Evolutionary conservation across 2,888 invertebrate species (phyloP), one percentile per base, ranked within the genome.

Genomic region (Drosophila nr. perissopoda): DNA sequence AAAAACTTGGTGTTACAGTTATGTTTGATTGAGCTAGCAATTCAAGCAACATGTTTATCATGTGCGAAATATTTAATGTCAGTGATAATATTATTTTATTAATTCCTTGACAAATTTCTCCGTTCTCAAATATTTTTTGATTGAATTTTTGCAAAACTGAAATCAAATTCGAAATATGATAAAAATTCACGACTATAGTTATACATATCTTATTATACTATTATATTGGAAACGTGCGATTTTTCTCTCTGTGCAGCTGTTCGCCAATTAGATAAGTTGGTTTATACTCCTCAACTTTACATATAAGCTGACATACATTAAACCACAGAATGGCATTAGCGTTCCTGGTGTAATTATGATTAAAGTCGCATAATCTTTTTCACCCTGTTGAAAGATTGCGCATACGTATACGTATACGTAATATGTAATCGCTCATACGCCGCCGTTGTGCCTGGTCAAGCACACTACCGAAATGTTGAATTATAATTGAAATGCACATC

Each of bases 331-430:
- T 56, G 53, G 74, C 73, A 79, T 89, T 84, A 70, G 75, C 54
- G 45, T 33, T 54, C 54, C 79, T 67, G 76, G 75, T 60, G 70
- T 59, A 77, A 82, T 87, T 89, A 84, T 89, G 87, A 85, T 89
- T 79, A 87, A 79, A 79, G 79, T 73, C 76, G 59, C 70, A 83
- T 83, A 78, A 83, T 69, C 59, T 29, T 53, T 58, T 36, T 57
- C 48, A 59, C 52, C 4, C 25, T 18, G 16, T 25, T 10, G 25
- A 48, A 48, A 27, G 27, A 5, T 27, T 16, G 16, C 2, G 21
- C 10, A 16, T 25, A 25, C 34, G n/a, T 16, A 16, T 5, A 33
- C 33, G 54, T 36, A 54, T 38, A 27, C 56, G 36, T 56, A 27
- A 56, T 76, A 67, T 65, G 71, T 69, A 61, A 83, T 80, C 71